A percentile compares a stretch with the other conserved stretches of the same genome.
These are phyloP conservation scores for Sialia sialis DNA, from an alignment of 2,113 vertebrate genomes.

Conservation along the genomic window DNA sequence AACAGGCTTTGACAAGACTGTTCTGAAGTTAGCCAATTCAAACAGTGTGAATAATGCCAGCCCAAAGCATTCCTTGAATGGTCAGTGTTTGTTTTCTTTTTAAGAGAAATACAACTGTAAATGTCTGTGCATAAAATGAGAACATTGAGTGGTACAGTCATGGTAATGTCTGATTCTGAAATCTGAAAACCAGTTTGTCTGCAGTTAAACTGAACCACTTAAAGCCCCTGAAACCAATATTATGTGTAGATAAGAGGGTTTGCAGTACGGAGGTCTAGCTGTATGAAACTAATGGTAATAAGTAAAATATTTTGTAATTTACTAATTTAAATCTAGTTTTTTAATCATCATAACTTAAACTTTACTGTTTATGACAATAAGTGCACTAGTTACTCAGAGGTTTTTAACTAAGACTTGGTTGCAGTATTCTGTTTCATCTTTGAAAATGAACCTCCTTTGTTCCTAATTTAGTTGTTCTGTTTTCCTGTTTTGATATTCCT, in stretches of 20 bases:
- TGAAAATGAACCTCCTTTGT: not conserved
- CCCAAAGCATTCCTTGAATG: slow-evolving; percentile 89
- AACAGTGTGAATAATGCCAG: slow-evolving; percentile 81
- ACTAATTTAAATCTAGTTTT: not conserved
- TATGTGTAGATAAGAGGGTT: not conserved
- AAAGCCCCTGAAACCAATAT: not conserved
- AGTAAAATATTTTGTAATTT: not conserved
- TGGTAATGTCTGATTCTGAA: not conserved
- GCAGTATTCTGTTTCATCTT: not conserved
- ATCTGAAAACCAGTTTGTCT: not conserved
- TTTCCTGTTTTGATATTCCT: not conserved
- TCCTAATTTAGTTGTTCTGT: not conserved
- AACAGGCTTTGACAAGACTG: slow-evolving; percentile 80
- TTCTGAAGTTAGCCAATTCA: slow-evolving; percentile 82
- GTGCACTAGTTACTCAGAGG: not conserved
- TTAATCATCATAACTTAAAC: not conserved
- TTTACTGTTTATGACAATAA: not conserved
- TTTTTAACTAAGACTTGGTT: not conserved
- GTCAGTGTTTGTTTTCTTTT: slow-evolving; percentile 65
- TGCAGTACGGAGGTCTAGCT: not conserved
- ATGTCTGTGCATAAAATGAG: not conserved
- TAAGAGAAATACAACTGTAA: not conserved
- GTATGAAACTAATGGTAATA: not conserved
- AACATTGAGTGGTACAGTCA: rapidly evolving
- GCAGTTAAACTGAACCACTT: not conserved